These are phyloP conservation scores for Gila robusta DNA, from an alignment of 2,797 vertebrate genomes.

Conservation along the genomic window DNA sequence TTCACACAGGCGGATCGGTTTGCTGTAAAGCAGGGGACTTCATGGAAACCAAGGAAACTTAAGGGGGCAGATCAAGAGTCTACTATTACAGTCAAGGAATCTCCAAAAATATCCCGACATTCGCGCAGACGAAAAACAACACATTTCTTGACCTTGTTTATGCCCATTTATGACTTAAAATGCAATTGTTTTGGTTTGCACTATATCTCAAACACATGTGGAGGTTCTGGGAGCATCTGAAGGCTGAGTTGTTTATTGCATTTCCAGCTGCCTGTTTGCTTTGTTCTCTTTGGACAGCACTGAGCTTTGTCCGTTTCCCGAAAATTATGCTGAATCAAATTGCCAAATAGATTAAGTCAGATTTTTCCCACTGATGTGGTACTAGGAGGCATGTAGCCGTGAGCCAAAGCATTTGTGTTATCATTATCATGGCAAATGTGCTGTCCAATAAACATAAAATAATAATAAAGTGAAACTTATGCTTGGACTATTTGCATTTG, in stretches of 20 bases:
- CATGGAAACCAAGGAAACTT: slow-evolving; percentile 72
- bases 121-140: slow-evolving; percentile 30
- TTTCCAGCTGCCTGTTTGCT: slow-evolving; percentile 36
- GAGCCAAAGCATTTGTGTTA: not conserved
- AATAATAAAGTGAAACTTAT: not conserved
- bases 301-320: slow-evolving; percentile 43
- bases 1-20: slow-evolving; percentile 53
- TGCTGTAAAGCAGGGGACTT: slow-evolving; percentile 61
- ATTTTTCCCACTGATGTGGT: slow-evolving; percentile 21
- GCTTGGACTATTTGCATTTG: not conserved
- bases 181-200: slow-evolving; percentile 38
- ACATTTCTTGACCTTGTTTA: slow-evolving; percentile 49
- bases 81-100: slow-evolving; percentile 47
- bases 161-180: slow-evolving; percentile 57
- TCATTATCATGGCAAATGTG: slow-evolving; percentile 9
- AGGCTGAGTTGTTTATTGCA: slow-evolving; percentile 26
- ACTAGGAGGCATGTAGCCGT: slow-evolving; percentile 4
- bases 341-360: slow-evolving; percentile 44
- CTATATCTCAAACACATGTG: not conserved
- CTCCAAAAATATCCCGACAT: slow-evolving; percentile 46
- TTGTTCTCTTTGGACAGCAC: slow-evolving; percentile 43
- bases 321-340: slow-evolving; percentile 49
- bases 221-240: slow-evolving; percentile 14
- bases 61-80: slow-evolving; percentile 53
- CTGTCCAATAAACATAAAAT: not conserved